Conservation (phyloP, 2,797 vertebrate genomes). For the Tapirus indicus region DNA sequence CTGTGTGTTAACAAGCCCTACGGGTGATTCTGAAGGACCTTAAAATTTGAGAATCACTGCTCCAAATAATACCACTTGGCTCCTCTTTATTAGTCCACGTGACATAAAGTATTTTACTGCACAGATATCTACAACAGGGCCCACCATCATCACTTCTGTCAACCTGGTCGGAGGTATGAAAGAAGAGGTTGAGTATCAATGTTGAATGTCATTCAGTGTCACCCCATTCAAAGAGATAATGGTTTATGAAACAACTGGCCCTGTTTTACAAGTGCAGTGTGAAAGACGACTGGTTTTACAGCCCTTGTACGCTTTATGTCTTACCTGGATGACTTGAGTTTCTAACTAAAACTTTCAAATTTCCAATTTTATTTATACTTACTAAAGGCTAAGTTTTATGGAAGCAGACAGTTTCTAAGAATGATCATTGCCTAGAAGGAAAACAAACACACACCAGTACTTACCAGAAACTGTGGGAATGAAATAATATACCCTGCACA, state of each 20-base stretch:
- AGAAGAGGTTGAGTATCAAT: not conserved
- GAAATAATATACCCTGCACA: not conserved
- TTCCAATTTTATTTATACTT: not conserved
- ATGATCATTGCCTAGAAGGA: not conserved
- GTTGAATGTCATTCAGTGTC: not conserved
- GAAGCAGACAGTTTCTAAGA: slow-evolving; percentile 44
- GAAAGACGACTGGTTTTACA: slow-evolving; percentile 16
- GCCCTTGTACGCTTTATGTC: not conserved
- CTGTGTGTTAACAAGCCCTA: not conserved
- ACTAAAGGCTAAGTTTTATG: not conserved
- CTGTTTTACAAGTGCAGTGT: not conserved
- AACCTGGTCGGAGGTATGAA: slow-evolving; percentile 51
- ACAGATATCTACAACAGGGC: slow-evolving; percentile 47
- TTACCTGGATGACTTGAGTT: not conserved
- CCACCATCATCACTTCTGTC: not conserved
- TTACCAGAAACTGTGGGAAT: slow-evolving; percentile 25
- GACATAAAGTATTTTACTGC: slow-evolving; percentile 69
- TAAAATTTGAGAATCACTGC: not conserved
- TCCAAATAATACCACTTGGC: not conserved
- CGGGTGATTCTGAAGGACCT: not conserved
- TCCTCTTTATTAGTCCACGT: not conserved
- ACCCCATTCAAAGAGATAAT: slow-evolving; percentile 6
- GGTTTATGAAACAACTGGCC: not conserved
- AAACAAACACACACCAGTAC: not conserved
- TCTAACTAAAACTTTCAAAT: not conserved